phyloP scores from a whole-genome alignment of 2,888 invertebrate genomes.

The Dryadula phaetusa region DNA sequence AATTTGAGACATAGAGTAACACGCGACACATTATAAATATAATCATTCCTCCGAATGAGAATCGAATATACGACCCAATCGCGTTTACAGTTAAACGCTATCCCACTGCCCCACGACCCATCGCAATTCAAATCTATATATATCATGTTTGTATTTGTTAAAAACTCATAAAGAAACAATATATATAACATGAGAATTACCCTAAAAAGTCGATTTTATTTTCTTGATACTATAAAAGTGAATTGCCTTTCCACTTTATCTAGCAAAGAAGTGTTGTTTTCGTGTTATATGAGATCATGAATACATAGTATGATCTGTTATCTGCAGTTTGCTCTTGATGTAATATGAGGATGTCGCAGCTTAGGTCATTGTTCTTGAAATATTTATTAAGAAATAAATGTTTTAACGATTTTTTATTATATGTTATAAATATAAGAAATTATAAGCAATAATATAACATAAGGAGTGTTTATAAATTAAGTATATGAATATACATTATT shows the following conservation, averaged over 20 bases:
- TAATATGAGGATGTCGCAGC: constrained; percentile 18
- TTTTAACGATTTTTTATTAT: neutral
- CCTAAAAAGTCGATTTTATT: neutral
- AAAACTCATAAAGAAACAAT: too few relatives aligned
- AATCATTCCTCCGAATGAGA: too few relatives aligned
- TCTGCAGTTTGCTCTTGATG: constrained; percentile 19
- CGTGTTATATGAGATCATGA: constrained; percentile 22
- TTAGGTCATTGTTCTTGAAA: constrained; percentile 17
- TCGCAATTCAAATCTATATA: too few relatives aligned
- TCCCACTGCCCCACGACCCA: too few relatives aligned
- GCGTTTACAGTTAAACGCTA: too few relatives aligned
- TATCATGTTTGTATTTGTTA: too few relatives aligned
- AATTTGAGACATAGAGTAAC: too few relatives aligned
- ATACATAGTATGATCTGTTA: constrained; percentile 32
- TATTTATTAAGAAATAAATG: neutral
- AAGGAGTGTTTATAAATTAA: too few relatives aligned
- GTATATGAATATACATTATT: too few relatives aligned
- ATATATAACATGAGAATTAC: neutral
- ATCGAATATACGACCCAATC: too few relatives aligned
- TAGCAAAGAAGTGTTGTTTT: constrained; percentile 29
- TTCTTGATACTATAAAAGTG: constrained; percentile 13
- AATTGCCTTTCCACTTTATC: constrained; percentile 30
- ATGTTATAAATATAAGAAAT: neutral
- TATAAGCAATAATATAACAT: neutral
- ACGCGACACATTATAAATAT: too few relatives aligned